Conservation (phyloP, 2,797 vertebrate species). For the Gallinago solitaria region DNA sequence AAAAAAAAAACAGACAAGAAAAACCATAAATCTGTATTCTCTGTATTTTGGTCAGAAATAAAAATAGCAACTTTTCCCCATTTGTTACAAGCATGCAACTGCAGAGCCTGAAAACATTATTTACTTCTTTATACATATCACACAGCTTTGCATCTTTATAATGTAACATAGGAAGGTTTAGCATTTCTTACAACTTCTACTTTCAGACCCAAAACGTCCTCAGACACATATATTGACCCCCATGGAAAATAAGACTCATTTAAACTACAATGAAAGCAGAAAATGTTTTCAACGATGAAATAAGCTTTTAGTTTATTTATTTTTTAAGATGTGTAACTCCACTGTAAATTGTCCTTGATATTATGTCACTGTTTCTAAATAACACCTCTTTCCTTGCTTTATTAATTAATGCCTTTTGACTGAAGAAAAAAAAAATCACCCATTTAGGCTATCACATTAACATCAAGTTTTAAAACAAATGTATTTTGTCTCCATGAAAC, state of each 20-base stretch:
- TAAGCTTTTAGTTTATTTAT: not conserved
- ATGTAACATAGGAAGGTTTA: not conserved
- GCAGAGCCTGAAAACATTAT: not conserved
- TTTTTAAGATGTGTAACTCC: not conserved
- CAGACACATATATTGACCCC: not conserved
- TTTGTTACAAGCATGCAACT: not conserved
- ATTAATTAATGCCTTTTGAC: not conserved
- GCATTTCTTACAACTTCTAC: not conserved
- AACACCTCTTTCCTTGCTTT: not conserved
- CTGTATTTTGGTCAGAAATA: not conserved
- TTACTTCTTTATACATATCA: not conserved
- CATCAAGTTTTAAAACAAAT: not conserved
- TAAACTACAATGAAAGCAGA: not conserved
- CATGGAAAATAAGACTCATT: not conserved
- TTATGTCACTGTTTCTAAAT: not conserved
- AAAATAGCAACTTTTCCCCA: not conserved
- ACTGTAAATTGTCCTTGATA: not conserved
- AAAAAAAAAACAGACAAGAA: not conserved
- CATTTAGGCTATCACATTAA: not conserved
- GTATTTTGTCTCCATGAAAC: not conserved
- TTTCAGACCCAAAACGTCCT: not conserved
- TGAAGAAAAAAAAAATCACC: not conserved
- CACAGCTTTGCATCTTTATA: not conserved
- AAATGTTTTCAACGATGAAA: not conserved
- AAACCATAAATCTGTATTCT: not conserved